Conservation (phyloP, 2,797 vertebrate genomes). For the Sebastes nivosus region DNA sequence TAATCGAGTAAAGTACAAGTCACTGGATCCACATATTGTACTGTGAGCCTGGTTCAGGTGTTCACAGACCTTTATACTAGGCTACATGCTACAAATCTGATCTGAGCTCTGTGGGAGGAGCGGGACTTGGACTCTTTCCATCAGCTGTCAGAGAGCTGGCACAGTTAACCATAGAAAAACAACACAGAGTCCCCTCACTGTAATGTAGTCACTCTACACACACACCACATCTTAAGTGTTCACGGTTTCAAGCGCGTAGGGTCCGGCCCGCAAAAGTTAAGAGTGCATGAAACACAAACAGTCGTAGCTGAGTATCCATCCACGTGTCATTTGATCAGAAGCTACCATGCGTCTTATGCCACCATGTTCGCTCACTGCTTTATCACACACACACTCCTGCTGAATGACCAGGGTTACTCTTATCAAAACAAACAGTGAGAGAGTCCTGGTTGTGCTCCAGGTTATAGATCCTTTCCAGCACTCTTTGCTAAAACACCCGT, state of each 20-base stretch:
- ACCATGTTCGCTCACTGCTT: background rate
- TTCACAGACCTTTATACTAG: background rate
- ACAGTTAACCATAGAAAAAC: constrained; percentile 49
- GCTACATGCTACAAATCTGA: constrained; percentile 17
- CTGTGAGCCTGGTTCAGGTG: background rate
- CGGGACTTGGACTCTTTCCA: constrained; percentile 38
- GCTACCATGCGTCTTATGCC: background rate
- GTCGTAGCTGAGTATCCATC: background rate
- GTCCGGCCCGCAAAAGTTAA: background rate
- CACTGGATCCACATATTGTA: background rate
- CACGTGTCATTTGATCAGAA: background rate
- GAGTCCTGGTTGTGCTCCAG: constrained; percentile 28
- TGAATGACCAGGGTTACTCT: background rate
- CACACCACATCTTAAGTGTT: constrained; percentile 22
- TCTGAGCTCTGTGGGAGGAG: constrained; percentile 38
- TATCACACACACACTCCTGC: constrained; percentile 1
- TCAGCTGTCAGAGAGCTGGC: constrained; percentile 64
- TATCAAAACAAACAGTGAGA: constrained; percentile 50
- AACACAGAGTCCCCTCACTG: constrained; percentile 35
- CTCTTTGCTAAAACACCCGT: constrained; percentile 16
- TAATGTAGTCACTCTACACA: constrained; percentile 10
- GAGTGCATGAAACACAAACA: constrained; percentile 22
- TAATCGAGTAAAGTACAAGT: background rate
- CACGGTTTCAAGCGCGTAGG: background rate
- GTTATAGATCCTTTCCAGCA: constrained; percentile 40